phyloP scores from a whole-genome alignment of 2,888 invertebrate genomes.

The Neoscelio sp. region DNA sequence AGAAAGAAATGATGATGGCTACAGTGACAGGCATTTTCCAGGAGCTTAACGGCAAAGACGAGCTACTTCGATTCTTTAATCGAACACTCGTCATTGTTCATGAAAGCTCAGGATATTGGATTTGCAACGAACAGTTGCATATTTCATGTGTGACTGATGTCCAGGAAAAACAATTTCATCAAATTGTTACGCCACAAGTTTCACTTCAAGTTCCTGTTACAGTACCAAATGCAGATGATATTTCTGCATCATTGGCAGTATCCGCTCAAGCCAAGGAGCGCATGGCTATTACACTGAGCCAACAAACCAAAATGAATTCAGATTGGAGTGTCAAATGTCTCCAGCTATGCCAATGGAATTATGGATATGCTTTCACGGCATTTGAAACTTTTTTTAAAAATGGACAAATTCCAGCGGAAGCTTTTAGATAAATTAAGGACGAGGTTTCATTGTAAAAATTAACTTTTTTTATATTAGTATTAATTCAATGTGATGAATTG shows the following conservation, averaged over 20 bases:
- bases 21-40: conserved; percentile 85
- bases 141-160: conserved; percentile 89
- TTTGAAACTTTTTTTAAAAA: conserved; percentile 92
- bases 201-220: too few species aligned
- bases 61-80: conserved; percentile 88
- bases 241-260: too few species aligned
- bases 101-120: conserved; percentile 91
- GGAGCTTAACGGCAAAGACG: conserved; percentile 72
- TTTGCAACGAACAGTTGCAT: conserved; percentile 93
- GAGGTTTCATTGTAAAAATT: too few species aligned
- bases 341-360: conserved; percentile 95
- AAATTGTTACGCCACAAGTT: too few species aligned
- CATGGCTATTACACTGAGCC: conserved; percentile 89
- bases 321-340: conserved; percentile 91
- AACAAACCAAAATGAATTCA: conserved; percentile 92
- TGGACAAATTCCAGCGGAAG: conserved; percentile 92
- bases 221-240: too few species aligned
- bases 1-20: conserved; percentile 91
- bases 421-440: conserved; percentile 77
- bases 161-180: conserved; percentile 84
- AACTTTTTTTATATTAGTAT: too few species aligned
- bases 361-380: conserved; percentile 89
- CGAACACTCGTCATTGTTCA: conserved; percentile 92
- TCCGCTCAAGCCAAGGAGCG: too few species aligned
- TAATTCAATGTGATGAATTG: too few species aligned